Percentiles rank a stretch among this genome's conserved stretches.
phyloP scores from a whole-genome alignment of 1,140 invertebrate species.

The Drosophila mayri region DNA sequence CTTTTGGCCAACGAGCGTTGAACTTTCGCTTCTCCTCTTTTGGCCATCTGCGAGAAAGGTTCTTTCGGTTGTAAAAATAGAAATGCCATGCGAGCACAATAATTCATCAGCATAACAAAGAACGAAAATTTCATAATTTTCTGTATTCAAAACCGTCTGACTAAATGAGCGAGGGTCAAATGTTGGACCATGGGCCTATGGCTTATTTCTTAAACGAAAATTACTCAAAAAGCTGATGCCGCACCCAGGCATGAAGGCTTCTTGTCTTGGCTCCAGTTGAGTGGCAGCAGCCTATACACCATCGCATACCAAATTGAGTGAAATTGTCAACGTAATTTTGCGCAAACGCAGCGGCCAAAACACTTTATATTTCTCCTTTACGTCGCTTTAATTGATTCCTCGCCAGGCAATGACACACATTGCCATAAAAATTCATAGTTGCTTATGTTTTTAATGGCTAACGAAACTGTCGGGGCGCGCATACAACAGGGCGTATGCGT shows the following conservation, averaged over 20 bases:
- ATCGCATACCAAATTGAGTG: conserved; percentile 72
- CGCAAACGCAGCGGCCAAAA: conserved; percentile 60
- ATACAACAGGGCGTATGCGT: conserved; percentile 73
- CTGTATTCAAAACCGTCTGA: conserved; percentile 22
- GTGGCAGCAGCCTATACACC: conserved; percentile 52
- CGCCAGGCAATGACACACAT: conserved; percentile 81
- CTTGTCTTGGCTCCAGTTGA: conserved; percentile 34
- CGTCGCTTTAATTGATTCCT: conserved; percentile 75
- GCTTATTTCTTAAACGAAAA: conserved; percentile 30
- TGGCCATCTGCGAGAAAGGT: conserved; percentile 49
- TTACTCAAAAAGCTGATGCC: conserved; percentile 60
- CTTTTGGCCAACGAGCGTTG: conserved; percentile 55
- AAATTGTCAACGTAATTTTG: conserved; percentile 82
- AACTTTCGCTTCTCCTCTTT: conserved; percentile 56
- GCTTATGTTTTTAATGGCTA: conserved; percentile 60
- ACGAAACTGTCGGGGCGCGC: conserved; percentile 49
- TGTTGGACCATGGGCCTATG: conserved; percentile 16
- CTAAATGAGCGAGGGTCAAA: conserved; percentile 29
- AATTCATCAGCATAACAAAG: conserved; percentile 72
- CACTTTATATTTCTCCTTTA: conserved; percentile 31
- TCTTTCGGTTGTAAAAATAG: conserved; percentile 41
- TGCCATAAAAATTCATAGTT: conserved; percentile 69
- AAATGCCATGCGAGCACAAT: conserved; percentile 40
- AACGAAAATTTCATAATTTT: conserved; percentile 34
- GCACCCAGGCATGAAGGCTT: conserved; percentile 53